These are phyloP conservation scores for Shargacucullia verbasci DNA, from an alignment of 2,888 invertebrate genomes.

Conservation along the genomic window DNA sequence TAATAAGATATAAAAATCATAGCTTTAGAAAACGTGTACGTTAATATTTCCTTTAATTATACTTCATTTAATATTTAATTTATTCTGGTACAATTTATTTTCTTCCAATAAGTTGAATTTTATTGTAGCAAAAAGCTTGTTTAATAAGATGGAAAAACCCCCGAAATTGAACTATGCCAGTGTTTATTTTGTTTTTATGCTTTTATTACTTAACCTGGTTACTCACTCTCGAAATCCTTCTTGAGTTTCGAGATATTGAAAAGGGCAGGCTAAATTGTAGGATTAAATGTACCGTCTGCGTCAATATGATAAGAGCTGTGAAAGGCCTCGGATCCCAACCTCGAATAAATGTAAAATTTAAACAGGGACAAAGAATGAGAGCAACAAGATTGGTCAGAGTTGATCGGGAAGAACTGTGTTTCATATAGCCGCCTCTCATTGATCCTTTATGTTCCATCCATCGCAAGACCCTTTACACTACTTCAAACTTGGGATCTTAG, in stretches of 20 bases:
- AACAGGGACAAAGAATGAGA: slow-evolving; percentile 74
- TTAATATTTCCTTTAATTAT: not conserved
- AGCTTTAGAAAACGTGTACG: no score
- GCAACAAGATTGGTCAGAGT: slow-evolving; percentile 73
- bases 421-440: slow-evolving; percentile 60
- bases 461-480: slow-evolving; percentile 46
- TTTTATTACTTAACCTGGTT: slow-evolving; percentile 36
- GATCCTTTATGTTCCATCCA: slow-evolving; percentile 63
- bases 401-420: slow-evolving; percentile 71
- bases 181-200: slow-evolving; percentile 3
- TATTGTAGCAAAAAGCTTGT: not conserved
- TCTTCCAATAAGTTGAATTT: not conserved
- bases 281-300: slow-evolving; percentile 80
- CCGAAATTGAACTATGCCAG: not conserved
- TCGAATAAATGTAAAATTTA: slow-evolving; percentile 78
- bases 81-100: no score
- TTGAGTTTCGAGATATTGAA: slow-evolving; percentile 68
- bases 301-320: slow-evolving; percentile 84
- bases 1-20: not conserved
- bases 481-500: slow-evolving; percentile 29
- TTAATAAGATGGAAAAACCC: slow-evolving; percentile 5
- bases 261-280: slow-evolving; percentile 76
- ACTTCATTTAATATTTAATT: not conserved
- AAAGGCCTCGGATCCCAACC: slow-evolving; percentile 65
- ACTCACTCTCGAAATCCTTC: slow-evolving; percentile 51